Evolutionary conservation across 23 tunicate species (phyloP).

Genomic region (Trididemnum clinides): DNA sequence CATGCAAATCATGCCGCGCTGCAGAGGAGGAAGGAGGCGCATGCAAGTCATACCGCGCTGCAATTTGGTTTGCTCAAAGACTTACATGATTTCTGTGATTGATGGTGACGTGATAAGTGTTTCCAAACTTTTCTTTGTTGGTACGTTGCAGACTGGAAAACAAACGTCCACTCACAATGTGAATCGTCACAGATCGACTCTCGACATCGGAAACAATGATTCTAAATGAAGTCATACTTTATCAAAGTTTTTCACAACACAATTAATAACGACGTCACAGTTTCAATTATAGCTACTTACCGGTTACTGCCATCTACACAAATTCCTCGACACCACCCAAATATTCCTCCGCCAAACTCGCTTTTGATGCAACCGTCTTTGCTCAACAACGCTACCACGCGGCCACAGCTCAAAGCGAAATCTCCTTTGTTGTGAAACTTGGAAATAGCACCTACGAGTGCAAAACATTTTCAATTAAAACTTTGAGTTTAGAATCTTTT

Average conservation of each 20-base stretch:
- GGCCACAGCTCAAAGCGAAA: constrained; percentile 54
- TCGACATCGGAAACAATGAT: constrained; percentile 52
- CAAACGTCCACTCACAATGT: constrained; percentile 25
- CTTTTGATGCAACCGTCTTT: constrained; percentile 27
- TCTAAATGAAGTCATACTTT: constrained; percentile 6
- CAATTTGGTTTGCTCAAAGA: neutral
- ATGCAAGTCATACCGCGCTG: neutral
- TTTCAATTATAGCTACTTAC: neutral
- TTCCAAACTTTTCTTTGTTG: constrained; percentile 10
- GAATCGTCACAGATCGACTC: constrained; percentile 38
- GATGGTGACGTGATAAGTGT: constrained; percentile 49
- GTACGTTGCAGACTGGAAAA: constrained; percentile 16
- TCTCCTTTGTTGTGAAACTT: neutral
- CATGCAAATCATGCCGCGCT: neutral
- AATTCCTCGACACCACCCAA: constrained; percentile 60
- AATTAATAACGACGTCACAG: too few species aligned
- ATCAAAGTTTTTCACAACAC: neutral
- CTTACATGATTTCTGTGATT: constrained; percentile 49
- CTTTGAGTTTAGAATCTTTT: neutral
- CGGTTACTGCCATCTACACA: constrained; percentile 34
- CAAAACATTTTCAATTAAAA: neutral
- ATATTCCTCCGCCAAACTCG: constrained; percentile 49
- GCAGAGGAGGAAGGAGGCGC: neutral
- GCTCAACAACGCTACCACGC: constrained; percentile 48
- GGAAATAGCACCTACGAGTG: neutral